Evolutionary conservation across 2,113 vertebrate genomes (phyloP), one percentile per base, ranked within the genome.

Genomic region (Hylia prasina): DNA sequence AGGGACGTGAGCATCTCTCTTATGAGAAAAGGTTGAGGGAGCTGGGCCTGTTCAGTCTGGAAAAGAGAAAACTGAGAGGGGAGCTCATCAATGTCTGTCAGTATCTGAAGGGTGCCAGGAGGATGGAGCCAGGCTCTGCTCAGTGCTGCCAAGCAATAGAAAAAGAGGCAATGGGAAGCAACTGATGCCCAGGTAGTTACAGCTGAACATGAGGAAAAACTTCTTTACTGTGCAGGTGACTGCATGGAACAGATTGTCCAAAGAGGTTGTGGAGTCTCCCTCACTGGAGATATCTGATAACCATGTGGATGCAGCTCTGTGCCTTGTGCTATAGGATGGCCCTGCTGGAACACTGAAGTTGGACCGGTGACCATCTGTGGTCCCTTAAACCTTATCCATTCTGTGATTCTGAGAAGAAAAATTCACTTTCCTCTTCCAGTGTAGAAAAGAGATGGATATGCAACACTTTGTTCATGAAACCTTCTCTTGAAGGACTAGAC

Each of bases 1-100:
- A 30, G 60, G 44, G 39, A 47, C 24, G 2, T 0, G 53, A 75
- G 11, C 28, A 68, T 15, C 33, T 39, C 9, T n/a, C 3, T 17
- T 21, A 28, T 5, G 11, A 39, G 23, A 5, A 66, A 24, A 68
- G n/a, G 9, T 24, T 60, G 39, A 75, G 28, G 15, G 28, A 58
- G 10, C 23, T 73, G 51, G 1, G 28, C 19, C 23, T 21, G 33
- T 15, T 66, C 44, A 51, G 28, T 0, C 19, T 66, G 0, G 0
- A 27, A 27, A 44, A 23, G 12, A 44, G 27, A 30, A 8, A 17
- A 15, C 11, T 51, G 44, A 2, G 45, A 53, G 11, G n/a, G 7
- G 2, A 18, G 1, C 20, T 47, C n/a, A 40, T n/a, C 24, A 24
- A 2, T 31, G 14, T 54, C 61, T 31, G 12, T 53, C 28, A 40